Conservation (phyloP, 2,797 vertebrate genomes). For the Brachymystax lenok region DNA sequence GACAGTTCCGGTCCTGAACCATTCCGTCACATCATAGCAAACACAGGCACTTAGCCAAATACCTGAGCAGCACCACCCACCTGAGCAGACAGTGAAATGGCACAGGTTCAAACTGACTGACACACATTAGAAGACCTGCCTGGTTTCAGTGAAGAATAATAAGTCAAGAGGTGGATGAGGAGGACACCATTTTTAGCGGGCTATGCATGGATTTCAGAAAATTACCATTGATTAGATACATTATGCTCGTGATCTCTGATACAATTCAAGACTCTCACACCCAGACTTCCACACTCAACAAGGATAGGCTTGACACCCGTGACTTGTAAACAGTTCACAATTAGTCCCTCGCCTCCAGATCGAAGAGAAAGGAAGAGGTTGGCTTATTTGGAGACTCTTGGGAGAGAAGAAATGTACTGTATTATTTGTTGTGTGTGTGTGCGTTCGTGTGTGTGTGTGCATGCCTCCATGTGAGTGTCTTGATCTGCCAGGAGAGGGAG, state of each 20-base stretch:
- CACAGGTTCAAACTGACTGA: not conserved
- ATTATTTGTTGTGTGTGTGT: not conserved
- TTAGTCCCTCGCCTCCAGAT: not conserved
- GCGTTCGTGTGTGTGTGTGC: too few species aligned
- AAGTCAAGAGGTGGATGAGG: not conserved
- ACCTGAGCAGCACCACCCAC: not conserved
- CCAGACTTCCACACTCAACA: not conserved
- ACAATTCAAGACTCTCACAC: not conserved
- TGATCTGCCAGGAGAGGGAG: slow-evolving; percentile 5
- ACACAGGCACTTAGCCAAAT: not conserved
- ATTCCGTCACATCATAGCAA: not conserved
- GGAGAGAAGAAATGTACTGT: too few species aligned
- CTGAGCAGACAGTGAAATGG: too few species aligned
- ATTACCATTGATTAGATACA: not conserved
- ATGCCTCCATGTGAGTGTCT: not conserved
- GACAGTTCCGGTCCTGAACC: not conserved
- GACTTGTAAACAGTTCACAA: not conserved
- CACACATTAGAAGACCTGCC: not conserved
- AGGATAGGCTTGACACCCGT: not conserved
- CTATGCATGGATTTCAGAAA: too few species aligned
- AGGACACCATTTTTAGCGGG: not conserved
- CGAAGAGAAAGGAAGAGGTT: not conserved
- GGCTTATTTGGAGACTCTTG: too few species aligned
- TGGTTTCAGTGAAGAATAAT: not conserved
- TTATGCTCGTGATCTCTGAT: not conserved